Percentiles rank a stretch among this genome's conserved stretches.
These are phyloP conservation scores for Frankliniella intonsa DNA, from an alignment of 2,888 invertebrate genomes.

Conservation along the genomic window DNA sequence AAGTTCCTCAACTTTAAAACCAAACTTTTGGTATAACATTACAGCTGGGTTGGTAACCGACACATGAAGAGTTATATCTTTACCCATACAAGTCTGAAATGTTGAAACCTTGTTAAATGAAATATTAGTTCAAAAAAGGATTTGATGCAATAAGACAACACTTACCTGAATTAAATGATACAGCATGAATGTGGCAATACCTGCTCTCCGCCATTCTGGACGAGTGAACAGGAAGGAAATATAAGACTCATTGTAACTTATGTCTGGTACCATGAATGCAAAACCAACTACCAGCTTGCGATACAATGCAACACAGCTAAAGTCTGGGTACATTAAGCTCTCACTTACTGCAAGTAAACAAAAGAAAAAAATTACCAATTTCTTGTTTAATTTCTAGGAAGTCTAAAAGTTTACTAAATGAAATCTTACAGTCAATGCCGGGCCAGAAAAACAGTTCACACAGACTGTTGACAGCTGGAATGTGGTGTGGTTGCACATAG, in stretches of 20 bases:
- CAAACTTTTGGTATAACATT: constrained; percentile 87
- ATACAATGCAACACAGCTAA: constrained; percentile 81
- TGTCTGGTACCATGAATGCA: constrained; percentile 83
- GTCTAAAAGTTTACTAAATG: constrained; percentile 32
- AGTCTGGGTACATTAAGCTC: constrained; percentile 85
- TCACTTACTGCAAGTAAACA: constrained; percentile 66
- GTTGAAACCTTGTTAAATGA: not conserved
- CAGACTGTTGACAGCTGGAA: constrained; percentile 79
- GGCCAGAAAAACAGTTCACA: constrained; percentile 87
- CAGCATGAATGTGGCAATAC: constrained; percentile 83
- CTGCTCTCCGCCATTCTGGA: constrained; percentile 78
- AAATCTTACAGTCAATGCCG: constrained; percentile 76
- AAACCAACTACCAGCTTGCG: constrained; percentile 81
- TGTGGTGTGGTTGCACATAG: constrained; percentile 81
- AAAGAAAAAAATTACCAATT: not conserved
- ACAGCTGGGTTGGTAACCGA: constrained; percentile 84
- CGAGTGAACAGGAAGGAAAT: constrained; percentile 84
- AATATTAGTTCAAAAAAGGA: not conserved
- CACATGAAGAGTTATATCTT: constrained; percentile 87
- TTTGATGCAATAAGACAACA: constrained; percentile 15
- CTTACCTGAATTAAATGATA: constrained; percentile 81
- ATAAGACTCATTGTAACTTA: constrained; percentile 73
- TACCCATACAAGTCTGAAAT: constrained; percentile 79
- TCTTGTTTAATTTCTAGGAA: constrained; percentile 18
- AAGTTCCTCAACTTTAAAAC: constrained; percentile 89